phyloP scores from a whole-genome alignment of 2,797 vertebrate species.

The Chelon auratus region DNA sequence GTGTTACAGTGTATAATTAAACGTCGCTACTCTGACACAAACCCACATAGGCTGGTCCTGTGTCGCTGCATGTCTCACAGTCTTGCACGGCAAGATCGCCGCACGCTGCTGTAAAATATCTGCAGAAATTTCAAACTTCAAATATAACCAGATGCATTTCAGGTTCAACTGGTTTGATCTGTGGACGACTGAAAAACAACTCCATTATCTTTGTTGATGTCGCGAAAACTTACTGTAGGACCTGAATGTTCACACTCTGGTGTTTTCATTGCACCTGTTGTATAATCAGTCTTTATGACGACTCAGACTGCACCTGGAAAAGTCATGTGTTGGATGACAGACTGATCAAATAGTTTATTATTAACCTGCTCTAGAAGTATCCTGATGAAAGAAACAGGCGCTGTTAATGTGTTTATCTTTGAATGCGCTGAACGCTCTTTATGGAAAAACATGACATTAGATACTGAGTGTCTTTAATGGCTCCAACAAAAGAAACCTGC shows the following conservation, averaged over 20 bases:
- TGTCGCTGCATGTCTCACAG: slow-evolving; percentile 8
- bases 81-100: slow-evolving; percentile 20
- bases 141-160: slow-evolving; percentile 13
- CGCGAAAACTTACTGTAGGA: slow-evolving; percentile 18
- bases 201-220: slow-evolving; percentile 36
- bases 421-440: not conserved
- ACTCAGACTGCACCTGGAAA: not conserved
- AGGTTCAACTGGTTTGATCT: slow-evolving; percentile 45
- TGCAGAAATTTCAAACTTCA: slow-evolving; percentile 13
- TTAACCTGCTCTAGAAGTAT: not conserved
- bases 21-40: slow-evolving; percentile 4
- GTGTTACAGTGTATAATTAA: slow-evolving; percentile 40
- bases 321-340: not conserved
- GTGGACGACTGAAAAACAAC: slow-evolving; percentile 47
- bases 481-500: not conserved
- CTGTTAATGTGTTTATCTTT: not conserved
- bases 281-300: not conserved
- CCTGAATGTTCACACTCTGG: slow-evolving; percentile 2
- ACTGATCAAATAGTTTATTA: not conserved
- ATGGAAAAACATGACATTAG: slow-evolving; percentile 5
- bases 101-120: slow-evolving; percentile 18
- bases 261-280: slow-evolving; percentile 17
- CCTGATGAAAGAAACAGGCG: not conserved
- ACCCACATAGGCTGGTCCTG: not conserved
- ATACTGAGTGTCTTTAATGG: slow-evolving; percentile 21